phyloP scores from a whole-genome alignment of 2,113 vertebrate genomes.

The Electrona antarctica region DNA sequence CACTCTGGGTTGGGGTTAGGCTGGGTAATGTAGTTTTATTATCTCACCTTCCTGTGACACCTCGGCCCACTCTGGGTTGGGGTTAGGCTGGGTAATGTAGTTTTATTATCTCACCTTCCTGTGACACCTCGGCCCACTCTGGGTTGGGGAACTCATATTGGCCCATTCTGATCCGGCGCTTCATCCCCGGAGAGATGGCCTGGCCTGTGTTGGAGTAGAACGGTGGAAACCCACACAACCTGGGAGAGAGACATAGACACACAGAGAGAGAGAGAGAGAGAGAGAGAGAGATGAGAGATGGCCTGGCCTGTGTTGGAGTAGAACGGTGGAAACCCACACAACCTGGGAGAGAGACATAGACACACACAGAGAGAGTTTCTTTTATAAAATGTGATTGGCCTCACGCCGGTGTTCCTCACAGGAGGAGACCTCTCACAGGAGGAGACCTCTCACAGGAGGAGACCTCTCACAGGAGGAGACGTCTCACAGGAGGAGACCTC shows the following conservation, averaged over 20 bases:
- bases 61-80: conserved; percentile 92
- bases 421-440: no score
- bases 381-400: no score
- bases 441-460: no score
- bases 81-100: conserved; percentile 59
- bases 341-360: conserved; percentile 67
- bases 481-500: no score
- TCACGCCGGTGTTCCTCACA: no score
- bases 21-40: not conserved
- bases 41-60: conserved; percentile 93
- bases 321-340: conserved; percentile 97
- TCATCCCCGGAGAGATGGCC: conserved; percentile 98
- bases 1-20: no score
- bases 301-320: conserved; percentile 98
- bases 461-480: no score
- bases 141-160: conserved; percentile 97
- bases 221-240: conserved; percentile 95
- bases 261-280: no score
- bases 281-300: conserved; percentile 81
- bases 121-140: conserved; percentile 96
- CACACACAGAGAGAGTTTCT: no score
- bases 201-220: conserved; percentile 99
- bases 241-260: conserved; percentile 57
- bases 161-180: conserved; percentile 96
- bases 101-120: conserved; percentile 84